phyloP scores from a whole-genome alignment of 1,140 invertebrate species.

The Drosophila watanabei region DNA sequence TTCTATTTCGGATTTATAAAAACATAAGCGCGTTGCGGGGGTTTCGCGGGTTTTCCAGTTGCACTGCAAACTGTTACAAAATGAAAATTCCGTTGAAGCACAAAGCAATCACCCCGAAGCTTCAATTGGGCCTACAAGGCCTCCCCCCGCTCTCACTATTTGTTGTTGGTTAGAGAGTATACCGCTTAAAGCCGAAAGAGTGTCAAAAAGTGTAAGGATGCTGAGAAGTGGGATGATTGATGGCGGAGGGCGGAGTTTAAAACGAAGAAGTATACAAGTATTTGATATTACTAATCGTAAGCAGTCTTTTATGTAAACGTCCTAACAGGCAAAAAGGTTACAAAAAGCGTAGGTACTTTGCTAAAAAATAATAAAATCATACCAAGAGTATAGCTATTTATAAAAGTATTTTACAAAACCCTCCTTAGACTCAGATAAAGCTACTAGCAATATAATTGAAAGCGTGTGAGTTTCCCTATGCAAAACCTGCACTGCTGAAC shows the following conservation, averaged over 20 bases:
- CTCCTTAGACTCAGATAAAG: neutral
- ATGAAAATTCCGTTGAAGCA: constrained; percentile 74
- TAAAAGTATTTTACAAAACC: neutral
- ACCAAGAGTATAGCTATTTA: too few species aligned
- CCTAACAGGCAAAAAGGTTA: neutral
- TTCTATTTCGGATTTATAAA: too few species aligned
- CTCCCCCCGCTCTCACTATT: constrained; percentile 1
- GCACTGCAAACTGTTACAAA: constrained; percentile 74
- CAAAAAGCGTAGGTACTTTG: neutral
- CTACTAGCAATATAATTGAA: neutral
- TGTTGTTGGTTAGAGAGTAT: constrained; percentile 7
- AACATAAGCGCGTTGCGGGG: constrained; percentile 41
- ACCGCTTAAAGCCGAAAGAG: neutral
- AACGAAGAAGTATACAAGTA: neutral
- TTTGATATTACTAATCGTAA: too few species aligned
- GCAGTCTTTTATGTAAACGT: too few species aligned
- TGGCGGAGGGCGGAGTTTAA: constrained; percentile 24
- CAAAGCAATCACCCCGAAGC: constrained; percentile 68
- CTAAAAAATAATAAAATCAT: neutral
- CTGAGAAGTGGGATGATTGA: constrained; percentile 1
- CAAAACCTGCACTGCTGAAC: constrained; percentile 12
- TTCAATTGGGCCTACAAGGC: constrained; percentile 12
- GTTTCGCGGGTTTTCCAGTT: constrained; percentile 27
- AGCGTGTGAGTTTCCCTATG: constrained; percentile 16
- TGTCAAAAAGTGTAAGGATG: neutral